Evolutionary conservation across 64 coral and sea anemone species (phyloP).

Genomic region (Montipora foliosa): DNA sequence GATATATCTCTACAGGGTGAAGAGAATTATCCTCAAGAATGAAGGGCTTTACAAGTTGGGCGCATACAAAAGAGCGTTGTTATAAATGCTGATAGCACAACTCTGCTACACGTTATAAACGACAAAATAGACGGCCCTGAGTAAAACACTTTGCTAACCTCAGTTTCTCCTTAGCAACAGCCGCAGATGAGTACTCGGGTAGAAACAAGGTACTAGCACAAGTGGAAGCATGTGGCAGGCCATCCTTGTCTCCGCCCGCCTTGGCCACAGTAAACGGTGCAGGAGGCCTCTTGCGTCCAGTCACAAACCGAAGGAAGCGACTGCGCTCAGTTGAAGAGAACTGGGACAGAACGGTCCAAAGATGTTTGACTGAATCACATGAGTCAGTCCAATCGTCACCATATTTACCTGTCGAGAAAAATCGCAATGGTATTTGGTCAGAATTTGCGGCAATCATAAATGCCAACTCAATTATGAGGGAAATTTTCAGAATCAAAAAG

Average conservation of each 20-base stretch:
- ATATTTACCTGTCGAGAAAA: slow-evolving; percentile 83
- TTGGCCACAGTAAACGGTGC: slow-evolving; percentile 93
- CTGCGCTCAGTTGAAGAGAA: slow-evolving; percentile 91
- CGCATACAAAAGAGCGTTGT: too few relatives aligned
- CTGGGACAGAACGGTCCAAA: slow-evolving; percentile 77
- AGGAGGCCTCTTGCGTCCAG: slow-evolving; percentile 89
- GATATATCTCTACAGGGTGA: too few relatives aligned
- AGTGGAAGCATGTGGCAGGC: slow-evolving; percentile 88
- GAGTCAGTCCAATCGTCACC: slow-evolving; percentile 89
- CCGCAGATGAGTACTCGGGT: slow-evolving; percentile 78
- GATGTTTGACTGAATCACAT: slow-evolving; percentile 68
- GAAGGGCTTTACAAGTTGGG: too few relatives aligned
- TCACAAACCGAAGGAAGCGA: slow-evolving; percentile 96
- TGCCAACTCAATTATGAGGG: not conserved
- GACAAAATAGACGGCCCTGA: too few relatives aligned
- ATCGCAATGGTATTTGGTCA: not conserved
- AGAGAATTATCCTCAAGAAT: too few relatives aligned
- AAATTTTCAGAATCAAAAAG: too few relatives aligned
- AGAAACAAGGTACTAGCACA: slow-evolving; percentile 94
- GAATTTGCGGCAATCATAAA: not conserved
- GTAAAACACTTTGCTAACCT: slow-evolving; percentile 49
- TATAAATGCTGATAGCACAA: too few relatives aligned
- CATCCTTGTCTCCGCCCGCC: slow-evolving; percentile 75
- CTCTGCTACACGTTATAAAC: too few relatives aligned
- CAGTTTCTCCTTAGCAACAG: slow-evolving; percentile 84